phyloP scores from a whole-genome alignment of 2,888 invertebrate genomes.

The Amaurobius ferox region DNA sequence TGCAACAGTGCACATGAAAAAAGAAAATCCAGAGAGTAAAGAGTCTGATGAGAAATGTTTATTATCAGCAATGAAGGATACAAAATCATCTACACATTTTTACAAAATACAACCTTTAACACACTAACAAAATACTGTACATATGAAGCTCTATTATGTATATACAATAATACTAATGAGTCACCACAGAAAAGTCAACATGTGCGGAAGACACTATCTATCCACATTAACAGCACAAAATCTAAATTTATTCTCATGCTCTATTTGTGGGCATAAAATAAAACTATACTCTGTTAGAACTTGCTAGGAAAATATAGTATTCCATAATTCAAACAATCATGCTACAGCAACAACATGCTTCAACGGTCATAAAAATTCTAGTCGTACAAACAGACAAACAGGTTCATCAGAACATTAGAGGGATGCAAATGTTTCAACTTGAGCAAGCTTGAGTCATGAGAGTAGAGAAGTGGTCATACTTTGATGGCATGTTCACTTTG shows the following conservation, averaged over 20 bases:
- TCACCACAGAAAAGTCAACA: constrained; percentile 60
- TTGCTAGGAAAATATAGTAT: constrained; percentile 62
- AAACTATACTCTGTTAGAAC: constrained; percentile 26
- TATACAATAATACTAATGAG: constrained; percentile 69
- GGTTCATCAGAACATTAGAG: constrained; percentile 25
- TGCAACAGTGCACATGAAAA: too few relatives aligned
- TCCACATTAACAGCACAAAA: constrained; percentile 48
- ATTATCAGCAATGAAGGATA: constrained; percentile 65
- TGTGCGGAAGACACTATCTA: constrained; percentile 46
- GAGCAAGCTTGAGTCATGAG: constrained; percentile 50
- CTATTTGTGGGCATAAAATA: constrained; percentile 48
- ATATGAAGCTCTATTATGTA: constrained; percentile 64
- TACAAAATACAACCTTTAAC: constrained; percentile 70
- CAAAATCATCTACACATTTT: constrained; percentile 69
- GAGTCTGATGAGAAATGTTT: constrained; percentile 46
- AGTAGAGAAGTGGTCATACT: constrained; percentile 39
- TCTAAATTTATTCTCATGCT: constrained; percentile 29
- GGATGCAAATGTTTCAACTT: constrained; percentile 26
- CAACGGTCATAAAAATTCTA: constrained; percentile 63
- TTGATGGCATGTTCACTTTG: constrained; percentile 59
- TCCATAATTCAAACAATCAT: constrained; percentile 30
- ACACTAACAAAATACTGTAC: constrained; percentile 62
- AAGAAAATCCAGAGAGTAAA: too few relatives aligned
- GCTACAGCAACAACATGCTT: constrained; percentile 41
- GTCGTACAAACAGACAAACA: constrained; percentile 56